phyloP scores from a whole-genome alignment of 1,140 invertebrate species.

The Anagrus nilaparvatae region DNA sequence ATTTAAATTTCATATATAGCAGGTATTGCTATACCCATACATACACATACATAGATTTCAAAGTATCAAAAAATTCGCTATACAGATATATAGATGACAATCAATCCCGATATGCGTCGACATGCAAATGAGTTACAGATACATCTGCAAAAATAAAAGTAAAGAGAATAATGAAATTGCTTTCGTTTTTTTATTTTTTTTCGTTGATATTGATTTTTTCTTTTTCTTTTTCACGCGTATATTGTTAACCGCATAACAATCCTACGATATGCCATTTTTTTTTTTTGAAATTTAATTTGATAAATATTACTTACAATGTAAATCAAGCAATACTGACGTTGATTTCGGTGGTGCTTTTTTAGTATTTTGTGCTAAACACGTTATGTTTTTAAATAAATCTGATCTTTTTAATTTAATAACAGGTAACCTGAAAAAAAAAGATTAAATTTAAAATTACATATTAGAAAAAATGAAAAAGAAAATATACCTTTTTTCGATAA shows the following conservation, averaged over 20 bases:
- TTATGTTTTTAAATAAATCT: slow-evolving; percentile 73
- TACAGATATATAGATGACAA: no score
- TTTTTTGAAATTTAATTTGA: not conserved
- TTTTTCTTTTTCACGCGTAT: no score
- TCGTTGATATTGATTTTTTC: no score
- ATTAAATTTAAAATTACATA: slow-evolving; percentile 1
- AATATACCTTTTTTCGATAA: slow-evolving; percentile 62
- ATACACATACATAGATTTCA: no score
- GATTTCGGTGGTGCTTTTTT: slow-evolving; percentile 65
- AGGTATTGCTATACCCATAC: no score
- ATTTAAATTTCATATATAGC: no score
- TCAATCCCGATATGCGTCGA: not conserved
- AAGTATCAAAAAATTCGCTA: no score
- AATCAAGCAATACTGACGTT: slow-evolving; percentile 63
- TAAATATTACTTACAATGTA: slow-evolving; percentile 62
- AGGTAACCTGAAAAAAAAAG: slow-evolving; percentile 44
- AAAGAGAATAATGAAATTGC: no score
- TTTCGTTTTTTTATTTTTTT: no score
- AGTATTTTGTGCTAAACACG: slow-evolving; percentile 76
- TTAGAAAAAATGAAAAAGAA: not conserved
- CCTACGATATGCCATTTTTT: not conserved
- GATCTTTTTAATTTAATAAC: slow-evolving; percentile 61
- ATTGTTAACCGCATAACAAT: not conserved
- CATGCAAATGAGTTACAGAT: slow-evolving; percentile 4
- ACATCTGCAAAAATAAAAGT: no score